phyloP scores from a whole-genome alignment of 2,888 invertebrate species.

The Furcula furcula region DNA sequence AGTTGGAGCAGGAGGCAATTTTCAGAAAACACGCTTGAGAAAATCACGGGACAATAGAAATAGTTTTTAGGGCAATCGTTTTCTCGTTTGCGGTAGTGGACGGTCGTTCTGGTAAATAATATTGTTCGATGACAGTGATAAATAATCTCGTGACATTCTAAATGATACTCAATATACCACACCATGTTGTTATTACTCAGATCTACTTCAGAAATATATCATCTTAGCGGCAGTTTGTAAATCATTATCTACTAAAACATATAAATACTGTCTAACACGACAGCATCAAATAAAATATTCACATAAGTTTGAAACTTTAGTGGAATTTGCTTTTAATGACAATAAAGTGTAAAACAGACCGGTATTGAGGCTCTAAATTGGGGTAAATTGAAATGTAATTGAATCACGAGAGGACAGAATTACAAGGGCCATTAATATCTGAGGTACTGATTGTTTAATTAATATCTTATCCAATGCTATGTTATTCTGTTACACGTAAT shows the following conservation, averaged over 20 bases:
- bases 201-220: too few relatives aligned
- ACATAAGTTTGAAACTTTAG: too few relatives aligned
- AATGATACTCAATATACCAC: background rate
- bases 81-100: background rate
- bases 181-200: too few relatives aligned
- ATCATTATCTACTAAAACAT: too few relatives aligned
- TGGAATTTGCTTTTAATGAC: background rate
- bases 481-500: too few relatives aligned
- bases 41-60: constrained; percentile 6
- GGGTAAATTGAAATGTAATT: background rate
- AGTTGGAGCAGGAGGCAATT: constrained; percentile 15
- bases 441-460: background rate
- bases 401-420: background rate
- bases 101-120: background rate
- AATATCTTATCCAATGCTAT: background rate
- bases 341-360: background rate
- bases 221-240: too few relatives aligned
- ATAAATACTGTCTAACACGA: too few relatives aligned
- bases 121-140: background rate
- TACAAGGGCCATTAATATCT: background rate
- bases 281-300: too few relatives aligned
- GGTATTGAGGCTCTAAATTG: background rate
- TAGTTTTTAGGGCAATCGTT: constrained; percentile 1
- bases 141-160: background rate
- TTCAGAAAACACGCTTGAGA: constrained; percentile 17